A percentile compares a stretch with the other conserved stretches of the same genome.
Conservation (phyloP, 1,140 invertebrate species). For the Aphaenogaster rudis region DNA sequence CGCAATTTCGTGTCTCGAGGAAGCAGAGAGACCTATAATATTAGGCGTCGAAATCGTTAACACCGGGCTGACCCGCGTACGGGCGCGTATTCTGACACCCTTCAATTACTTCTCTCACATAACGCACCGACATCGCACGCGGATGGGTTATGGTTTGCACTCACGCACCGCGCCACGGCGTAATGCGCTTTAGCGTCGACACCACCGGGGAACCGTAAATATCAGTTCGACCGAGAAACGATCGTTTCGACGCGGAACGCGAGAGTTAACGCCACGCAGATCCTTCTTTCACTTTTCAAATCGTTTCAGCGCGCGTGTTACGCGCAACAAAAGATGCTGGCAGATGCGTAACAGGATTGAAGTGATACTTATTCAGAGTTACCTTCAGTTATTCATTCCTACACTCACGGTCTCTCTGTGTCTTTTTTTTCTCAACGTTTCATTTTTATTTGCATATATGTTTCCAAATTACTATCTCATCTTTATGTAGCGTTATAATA, state of each 20-base stretch:
- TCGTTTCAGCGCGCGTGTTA: constrained; percentile 11
- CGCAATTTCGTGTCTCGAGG: constrained; percentile 53
- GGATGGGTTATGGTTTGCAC: constrained; percentile 73
- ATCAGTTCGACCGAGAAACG: constrained; percentile 70
- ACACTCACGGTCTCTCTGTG: neutral
- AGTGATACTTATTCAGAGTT: neutral
- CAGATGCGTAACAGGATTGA: neutral
- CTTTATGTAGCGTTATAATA: neutral
- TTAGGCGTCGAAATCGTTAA: constrained; percentile 67
- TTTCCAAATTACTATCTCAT: neutral
- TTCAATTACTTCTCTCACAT: constrained; percentile 74
- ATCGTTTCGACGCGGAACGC: constrained; percentile 59
- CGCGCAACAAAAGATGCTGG: constrained; percentile 24
- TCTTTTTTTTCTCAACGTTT: neutral
- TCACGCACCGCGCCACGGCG: constrained; percentile 62
- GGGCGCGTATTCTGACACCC: constrained; percentile 61
- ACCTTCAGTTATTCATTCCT: neutral
- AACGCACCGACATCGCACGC: constrained; percentile 38
- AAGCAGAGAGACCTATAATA: constrained; percentile 51
- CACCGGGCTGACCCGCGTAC: constrained; percentile 49
- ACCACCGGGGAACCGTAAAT: constrained; percentile 68
- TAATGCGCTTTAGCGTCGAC: constrained; percentile 68
- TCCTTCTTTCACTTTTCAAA: neutral
- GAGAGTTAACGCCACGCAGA: constrained; percentile 48
- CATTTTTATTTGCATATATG: neutral